Percentiles rank a stretch among this genome's conserved stretches.
phyloP scores from a whole-genome alignment of 2,797 vertebrate genomes.

The Rhinogobio ventralis region DNA sequence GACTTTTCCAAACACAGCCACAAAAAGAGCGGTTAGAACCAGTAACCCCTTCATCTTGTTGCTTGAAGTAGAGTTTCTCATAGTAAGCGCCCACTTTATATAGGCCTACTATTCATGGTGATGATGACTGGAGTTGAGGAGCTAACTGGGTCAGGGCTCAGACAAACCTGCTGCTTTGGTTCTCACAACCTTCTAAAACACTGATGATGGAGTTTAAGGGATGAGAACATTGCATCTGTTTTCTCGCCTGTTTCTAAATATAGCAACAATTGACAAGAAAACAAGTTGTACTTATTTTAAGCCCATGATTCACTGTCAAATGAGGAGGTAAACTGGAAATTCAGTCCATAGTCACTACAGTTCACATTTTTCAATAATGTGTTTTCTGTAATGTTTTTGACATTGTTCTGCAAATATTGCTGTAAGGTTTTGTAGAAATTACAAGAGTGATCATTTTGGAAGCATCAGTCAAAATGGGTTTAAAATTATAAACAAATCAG shows the following conservation, averaged over 20 bases:
- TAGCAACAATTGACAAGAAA: neutral
- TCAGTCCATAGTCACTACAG: neutral
- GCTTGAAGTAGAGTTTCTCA: neutral
- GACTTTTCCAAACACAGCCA: conserved; percentile 9
- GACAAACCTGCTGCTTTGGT: conserved; percentile 41
- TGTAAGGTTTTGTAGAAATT: too few relatives aligned
- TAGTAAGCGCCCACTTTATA: neutral
- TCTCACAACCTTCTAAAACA: conserved; percentile 52
- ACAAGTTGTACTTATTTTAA: neutral
- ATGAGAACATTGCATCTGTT: conserved; percentile 23
- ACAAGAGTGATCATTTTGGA: too few relatives aligned
- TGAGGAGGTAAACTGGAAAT: neutral
- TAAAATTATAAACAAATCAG: neutral
- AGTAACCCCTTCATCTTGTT: conserved; percentile 41
- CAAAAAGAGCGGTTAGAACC: conserved; percentile 34
- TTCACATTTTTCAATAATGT: too few relatives aligned
- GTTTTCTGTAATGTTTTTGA: too few relatives aligned
- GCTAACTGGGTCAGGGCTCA: neutral
- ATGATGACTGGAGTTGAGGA: neutral
- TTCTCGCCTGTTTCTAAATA: neutral
- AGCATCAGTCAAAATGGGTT: neutral
- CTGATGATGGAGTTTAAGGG: neutral
- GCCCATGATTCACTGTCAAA: neutral
- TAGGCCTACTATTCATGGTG: neutral
- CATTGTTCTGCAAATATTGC: too few relatives aligned